Percentiles rank a stretch among this genome's conserved stretches.
phyloP scores from a whole-genome alignment of 1,140 invertebrate species.

The Danaus plexippus region DNA sequence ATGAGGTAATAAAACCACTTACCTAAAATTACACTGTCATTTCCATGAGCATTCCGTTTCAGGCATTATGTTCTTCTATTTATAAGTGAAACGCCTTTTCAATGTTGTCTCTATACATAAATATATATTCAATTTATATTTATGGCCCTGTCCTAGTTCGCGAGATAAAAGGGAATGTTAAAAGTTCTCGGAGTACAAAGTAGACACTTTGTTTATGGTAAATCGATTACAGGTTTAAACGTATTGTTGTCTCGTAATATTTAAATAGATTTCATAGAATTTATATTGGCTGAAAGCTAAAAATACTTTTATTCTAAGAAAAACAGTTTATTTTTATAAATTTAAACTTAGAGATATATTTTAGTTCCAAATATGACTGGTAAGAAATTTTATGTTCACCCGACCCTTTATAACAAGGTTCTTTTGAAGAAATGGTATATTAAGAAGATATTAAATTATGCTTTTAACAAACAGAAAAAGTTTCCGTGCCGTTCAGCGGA shows the following conservation, averaged over 20 bases:
- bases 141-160: constrained; percentile 50
- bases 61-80: constrained; percentile 24
- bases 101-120: constrained; percentile 39
- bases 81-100: constrained; percentile 29
- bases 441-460: background rate
- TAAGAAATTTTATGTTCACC: constrained; percentile 4
- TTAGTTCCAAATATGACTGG: too few relatives aligned
- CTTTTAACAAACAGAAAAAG: constrained; percentile 74
- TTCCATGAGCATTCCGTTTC: constrained; percentile 25
- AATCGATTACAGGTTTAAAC: constrained; percentile 20
- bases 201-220: constrained; percentile 24
- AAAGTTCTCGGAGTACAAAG: constrained; percentile 14
- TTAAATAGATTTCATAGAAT: too few relatives aligned
- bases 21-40: constrained; percentile 33
- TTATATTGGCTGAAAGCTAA: too few relatives aligned
- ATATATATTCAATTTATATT: constrained; percentile 63
- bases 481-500: constrained; percentile 93
- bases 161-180: constrained; percentile 22
- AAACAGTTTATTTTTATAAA: too few relatives aligned
- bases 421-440: too few relatives aligned
- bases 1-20: constrained; percentile 78
- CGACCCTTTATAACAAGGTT: constrained; percentile 3
- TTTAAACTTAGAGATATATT: too few relatives aligned
- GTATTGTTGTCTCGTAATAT: constrained; percentile 6
- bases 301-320: background rate